Base-by-base conservation (phyloP, 2,113 vertebrate genomes). In the Rhinolophus sinicus region DNA sequence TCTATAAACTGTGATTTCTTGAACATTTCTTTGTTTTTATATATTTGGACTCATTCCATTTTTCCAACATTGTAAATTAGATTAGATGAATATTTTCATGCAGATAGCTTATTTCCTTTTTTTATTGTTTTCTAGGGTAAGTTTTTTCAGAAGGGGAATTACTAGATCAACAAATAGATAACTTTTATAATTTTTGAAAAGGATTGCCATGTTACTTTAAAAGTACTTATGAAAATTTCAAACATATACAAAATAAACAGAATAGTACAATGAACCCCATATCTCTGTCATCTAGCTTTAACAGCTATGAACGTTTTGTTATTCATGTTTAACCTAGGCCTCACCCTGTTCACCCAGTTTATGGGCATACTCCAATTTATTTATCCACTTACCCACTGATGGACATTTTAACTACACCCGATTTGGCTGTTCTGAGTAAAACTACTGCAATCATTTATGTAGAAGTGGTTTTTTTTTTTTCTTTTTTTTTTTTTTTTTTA, bases 121-220 rank as follows among this genome's bases (percentile, higher is more conserved):
- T 30, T 75, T 19, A 22, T 47, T 84, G 24, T 70, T 87, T 93
- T 90, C 67, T 54, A 67, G 44, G 54, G 26, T 26, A 40, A 60
- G 19, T 58, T 18, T 73, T 96, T 95, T 80, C 60, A 78, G 11
- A 77, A 54, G 14, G 30, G 28, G 5, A 88, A 69, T 73, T 73
- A 19, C 9, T 28, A 72, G 44, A 21, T 56, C 62, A 64, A 87
- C 19, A 24, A 70, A 69, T 6, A 64, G 35, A 52, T 58, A 7
- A 11, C 64, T 80, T 90, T 92, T 33, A 56, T 90, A 92, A 67
- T 40, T 69, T 90, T 90, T n/a, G 11, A 54, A 90, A 87, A 52
- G 33, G 12, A 33, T 40, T 77, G 19, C 30, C 30, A 30, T 65
- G 19, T 33, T 70, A 62, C 65, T 89, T 92, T 24, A 56, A 83